Percentiles rank a stretch among this genome's conserved stretches.
phyloP scores from a whole-genome alignment of 2,113 vertebrate species.

The Periophthalmus modestus region DNA sequence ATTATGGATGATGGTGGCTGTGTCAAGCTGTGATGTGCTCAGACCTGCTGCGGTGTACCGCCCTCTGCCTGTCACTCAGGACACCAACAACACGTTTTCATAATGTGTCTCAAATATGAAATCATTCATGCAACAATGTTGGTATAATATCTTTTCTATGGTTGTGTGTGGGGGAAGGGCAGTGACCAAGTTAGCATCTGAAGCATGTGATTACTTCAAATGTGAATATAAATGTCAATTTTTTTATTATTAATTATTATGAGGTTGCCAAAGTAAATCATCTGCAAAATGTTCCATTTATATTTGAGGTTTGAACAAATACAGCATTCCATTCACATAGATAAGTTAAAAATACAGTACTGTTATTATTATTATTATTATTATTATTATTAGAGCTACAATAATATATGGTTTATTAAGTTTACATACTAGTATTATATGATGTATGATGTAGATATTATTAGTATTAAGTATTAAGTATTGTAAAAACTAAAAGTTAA shows the following conservation, averaged over 20 bases:
- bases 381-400: no score
- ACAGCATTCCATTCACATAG: no score
- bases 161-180: conserved; percentile 23
- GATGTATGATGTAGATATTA: no score
- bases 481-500: no score
- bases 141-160: neutral
- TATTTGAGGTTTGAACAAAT: neutral
- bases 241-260: neutral
- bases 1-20: conserved; percentile 57
- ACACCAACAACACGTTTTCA: conserved; percentile 12
- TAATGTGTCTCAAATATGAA: conserved; percentile 7
- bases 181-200: conserved; percentile 64
- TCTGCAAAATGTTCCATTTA: neutral
- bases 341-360: no score
- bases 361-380: no score
- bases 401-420: neutral
- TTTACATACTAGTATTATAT: neutral
- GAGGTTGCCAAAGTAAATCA: neutral
- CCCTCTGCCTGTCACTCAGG: conserved; percentile 16
- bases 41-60: conserved; percentile 28
- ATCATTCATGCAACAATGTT: conserved; percentile 14
- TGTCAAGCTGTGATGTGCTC: conserved; percentile 55
- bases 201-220: conserved; percentile 66
- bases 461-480: no score
- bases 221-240: conserved; percentile 44